Evolutionary conservation across 1,140 invertebrate genomes (phyloP), one percentile per base, ranked within the genome.

Genomic region (Maconellicoccus hirsutus): DNA sequence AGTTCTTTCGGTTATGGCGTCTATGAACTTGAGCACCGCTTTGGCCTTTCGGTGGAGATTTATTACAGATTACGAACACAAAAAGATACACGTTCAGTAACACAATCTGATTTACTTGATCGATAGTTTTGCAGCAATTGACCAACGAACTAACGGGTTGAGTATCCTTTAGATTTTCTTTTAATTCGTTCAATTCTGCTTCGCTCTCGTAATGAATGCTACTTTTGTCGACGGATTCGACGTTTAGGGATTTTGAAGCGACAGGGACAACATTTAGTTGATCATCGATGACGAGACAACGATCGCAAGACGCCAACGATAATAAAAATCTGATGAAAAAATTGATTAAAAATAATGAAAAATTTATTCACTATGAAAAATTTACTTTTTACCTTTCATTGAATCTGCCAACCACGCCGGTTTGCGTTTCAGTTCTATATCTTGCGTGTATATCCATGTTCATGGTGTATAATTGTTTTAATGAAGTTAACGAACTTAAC

Each of bases 361-460:
- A 72, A 22, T 27, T 27, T 22, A 23, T 70, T 70, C 29, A 3
- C 29, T 6, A 59, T 22, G 27, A 33, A 33, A 33, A 33, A 12
- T 33, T 6, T n/a, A n/a, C n/a, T n/a, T n/a, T 88, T 86, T 82
- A 85, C 84, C 89, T 86, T 82, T 99, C 96, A 82, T 99, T 99
- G 78, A 99, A 99, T 75, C 98, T 82, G 71, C 92, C 90, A 8
- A 96, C 89, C 66, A 99, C 85, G 79, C 96, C 88, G 75, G 91
- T 86, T 80, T 98, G 93, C 10, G 94, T 88, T 83, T 98, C 96
- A 14, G 97, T 99, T 74, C 96, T 85, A 77, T 87, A 96, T 75
- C 96, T 84, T 75, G 93, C 87, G 84, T 99, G 98, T 12, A 99
- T 94, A 86, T 99, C 97, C 98, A 99, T 99, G 73, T 88, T 88